Base-by-base conservation (phyloP, 2,113 vertebrate genomes). In the Entosphenus tridentatus region DNA sequence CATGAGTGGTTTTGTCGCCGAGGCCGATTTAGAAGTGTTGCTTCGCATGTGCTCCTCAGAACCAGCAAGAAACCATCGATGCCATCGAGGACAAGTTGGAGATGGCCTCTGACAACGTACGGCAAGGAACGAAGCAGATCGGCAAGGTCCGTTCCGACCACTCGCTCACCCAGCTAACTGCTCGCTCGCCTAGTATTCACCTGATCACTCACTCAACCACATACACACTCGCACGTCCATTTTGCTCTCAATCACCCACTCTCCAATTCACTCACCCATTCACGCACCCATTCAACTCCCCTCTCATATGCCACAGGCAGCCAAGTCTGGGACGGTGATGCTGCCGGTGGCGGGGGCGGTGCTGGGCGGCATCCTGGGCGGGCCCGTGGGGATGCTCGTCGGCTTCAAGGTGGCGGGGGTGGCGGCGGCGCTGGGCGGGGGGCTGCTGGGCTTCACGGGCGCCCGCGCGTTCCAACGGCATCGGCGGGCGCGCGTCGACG, bases 331-430 rank as follows among this genome's bases (percentile, higher is more conserved):
- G 82, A 78, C 95, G 81, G 84, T 84, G 69, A 81, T 87, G 73
- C 74, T 98, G 76, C 89, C 92, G 1, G 77, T 95, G 73, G 90
- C 92, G 54, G 93, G 90, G 72, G 92, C 93, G 16, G 76, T 96
- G 75, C 80, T 96, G 70, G 90, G 93, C 58, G 87, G 89, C 58
- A 81, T 84, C 11, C 73, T 98, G 16, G 93, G 82, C 67, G 93
- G 92, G 69, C 93, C 93, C 0, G 81, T 96, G 3, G 93, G 90
- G 56, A 84, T 98, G 77, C 80, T 98, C 70, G 92, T 83, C 12
- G 92, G 93, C 73, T 89, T 95, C 80, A 98, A 98, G 81, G 81
- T 83, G 57, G 89, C 84, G 57, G 90, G 89, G 71, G 80, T 93
- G 75, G 90, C 86, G 69, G 86, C 90, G 14, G 89, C 91, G 67